phyloP scores from a whole-genome alignment of 2,113 vertebrate genomes.

The Syngnathoides biaculeatus region DNA sequence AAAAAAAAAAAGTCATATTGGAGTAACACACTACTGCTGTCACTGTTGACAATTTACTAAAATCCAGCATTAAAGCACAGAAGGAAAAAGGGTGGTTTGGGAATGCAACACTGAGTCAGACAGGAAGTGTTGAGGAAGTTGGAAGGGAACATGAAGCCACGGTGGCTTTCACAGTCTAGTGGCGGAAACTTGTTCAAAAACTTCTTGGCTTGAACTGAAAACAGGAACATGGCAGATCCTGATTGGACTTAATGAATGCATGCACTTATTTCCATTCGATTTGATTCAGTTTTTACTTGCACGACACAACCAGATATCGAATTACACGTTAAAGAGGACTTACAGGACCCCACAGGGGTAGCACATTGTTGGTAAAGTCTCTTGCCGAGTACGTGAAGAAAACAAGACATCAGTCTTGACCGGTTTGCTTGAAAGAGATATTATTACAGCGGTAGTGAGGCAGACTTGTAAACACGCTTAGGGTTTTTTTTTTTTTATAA shows the following conservation, averaged over 20 bases:
- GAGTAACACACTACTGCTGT: background rate
- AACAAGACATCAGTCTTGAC: background rate
- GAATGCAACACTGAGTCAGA: slow-evolving; percentile 59
- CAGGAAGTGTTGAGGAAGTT: slow-evolving; percentile 65
- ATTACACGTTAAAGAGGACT: background rate
- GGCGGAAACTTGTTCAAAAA: slow-evolving; percentile 17
- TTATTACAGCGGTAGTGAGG: too few relatives aligned
- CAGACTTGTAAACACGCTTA: too few relatives aligned
- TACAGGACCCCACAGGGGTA: background rate
- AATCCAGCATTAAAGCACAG: slow-evolving; percentile 17
- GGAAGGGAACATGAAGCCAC: slow-evolving; percentile 48
- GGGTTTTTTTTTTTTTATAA: too few relatives aligned
- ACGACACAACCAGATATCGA: background rate
- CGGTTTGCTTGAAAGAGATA: background rate
- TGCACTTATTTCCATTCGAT: background rate
- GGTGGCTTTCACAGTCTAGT: slow-evolving; percentile 35
- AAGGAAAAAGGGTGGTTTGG: slow-evolving; percentile 33
- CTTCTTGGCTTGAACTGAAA: background rate
- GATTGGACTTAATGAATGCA: background rate
- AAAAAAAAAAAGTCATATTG: background rate
- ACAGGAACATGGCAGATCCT: slow-evolving; percentile 13
- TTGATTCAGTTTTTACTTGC: background rate
- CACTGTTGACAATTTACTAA: background rate
- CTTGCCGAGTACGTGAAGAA: background rate
- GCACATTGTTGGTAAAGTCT: background rate